phyloP scores from a whole-genome alignment of 2,888 invertebrate species.

The Taenaris catops region DNA sequence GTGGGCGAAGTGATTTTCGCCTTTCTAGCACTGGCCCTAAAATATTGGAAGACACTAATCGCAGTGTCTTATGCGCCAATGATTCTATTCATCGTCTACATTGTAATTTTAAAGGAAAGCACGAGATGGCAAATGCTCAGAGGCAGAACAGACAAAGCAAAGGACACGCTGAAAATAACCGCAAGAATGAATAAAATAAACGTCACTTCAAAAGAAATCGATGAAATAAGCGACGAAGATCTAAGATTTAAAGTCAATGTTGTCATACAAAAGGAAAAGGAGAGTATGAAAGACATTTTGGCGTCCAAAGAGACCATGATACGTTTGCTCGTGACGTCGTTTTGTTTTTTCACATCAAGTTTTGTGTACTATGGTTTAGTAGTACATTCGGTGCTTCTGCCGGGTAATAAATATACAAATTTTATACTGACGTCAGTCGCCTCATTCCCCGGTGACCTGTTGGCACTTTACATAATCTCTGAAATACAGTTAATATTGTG shows the following conservation, averaged over 20 bases:
- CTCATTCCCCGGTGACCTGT: conserved; percentile 56
- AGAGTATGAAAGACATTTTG: conserved; percentile 45
- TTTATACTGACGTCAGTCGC: conserved; percentile 49
- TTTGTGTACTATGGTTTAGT: conserved; percentile 56
- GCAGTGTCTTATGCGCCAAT: conserved; percentile 47
- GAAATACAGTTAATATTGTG: too few relatives aligned
- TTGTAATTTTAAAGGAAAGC: conserved; percentile 47
- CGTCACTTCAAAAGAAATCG: conserved; percentile 40
- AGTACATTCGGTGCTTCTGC: conserved; percentile 49
- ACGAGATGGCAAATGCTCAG: conserved; percentile 56
- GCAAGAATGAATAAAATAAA: conserved; percentile 46
- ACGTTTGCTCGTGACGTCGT: conserved; percentile 44
- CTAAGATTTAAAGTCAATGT: conserved; percentile 44
- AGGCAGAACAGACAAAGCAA: conserved; percentile 46
- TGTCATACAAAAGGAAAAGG: conserved; percentile 45
- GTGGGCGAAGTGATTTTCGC: conserved; percentile 55
- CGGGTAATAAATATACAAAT: conserved; percentile 59
- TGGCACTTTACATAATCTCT: conserved; percentile 43
- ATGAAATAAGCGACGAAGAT: conserved; percentile 41
- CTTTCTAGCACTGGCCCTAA: conserved; percentile 46
- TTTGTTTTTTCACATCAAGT: conserved; percentile 56
- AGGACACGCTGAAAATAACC: conserved; percentile 39
- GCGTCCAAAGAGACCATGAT: conserved; percentile 53
- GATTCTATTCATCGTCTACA: conserved; percentile 41
- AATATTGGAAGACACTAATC: conserved; percentile 54